Evolutionary conservation across 2,888 invertebrate species (phyloP).

Genomic region (Nymphalis c-album): DNA sequence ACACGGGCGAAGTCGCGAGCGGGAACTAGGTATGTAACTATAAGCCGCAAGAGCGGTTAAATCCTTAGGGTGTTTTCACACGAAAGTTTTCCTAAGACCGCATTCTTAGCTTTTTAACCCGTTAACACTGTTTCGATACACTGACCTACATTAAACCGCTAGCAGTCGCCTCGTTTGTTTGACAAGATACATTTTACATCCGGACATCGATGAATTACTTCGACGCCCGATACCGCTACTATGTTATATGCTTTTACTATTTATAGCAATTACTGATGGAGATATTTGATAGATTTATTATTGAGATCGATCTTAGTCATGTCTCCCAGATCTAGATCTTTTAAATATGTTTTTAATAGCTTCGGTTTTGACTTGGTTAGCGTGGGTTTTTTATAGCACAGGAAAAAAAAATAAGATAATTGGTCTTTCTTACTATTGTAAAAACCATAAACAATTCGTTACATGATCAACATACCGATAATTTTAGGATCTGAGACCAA

Average conservation of each 20-base stretch:
- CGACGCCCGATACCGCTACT: background rate
- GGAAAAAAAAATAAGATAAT: too few species aligned
- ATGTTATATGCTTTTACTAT: constrained; percentile 2
- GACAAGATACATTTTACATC: constrained; percentile 22
- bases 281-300: constrained; percentile 8
- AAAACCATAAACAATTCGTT: too few species aligned
- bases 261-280: constrained; percentile 8
- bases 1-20: too few species aligned
- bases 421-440: too few species aligned
- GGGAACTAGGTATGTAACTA: too few species aligned
- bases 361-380: too few species aligned
- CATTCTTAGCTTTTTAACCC: constrained; percentile 20
- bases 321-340: background rate
- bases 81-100: constrained; percentile 9
- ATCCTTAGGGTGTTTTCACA: background rate
- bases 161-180: constrained; percentile 11
- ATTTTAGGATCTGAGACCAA: too few species aligned
- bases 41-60: background rate
- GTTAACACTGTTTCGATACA: constrained; percentile 19
- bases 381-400: background rate
- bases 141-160: constrained; percentile 23
- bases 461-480: too few species aligned
- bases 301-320: constrained; percentile 4
- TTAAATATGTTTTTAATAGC: background rate
- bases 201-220: constrained; percentile 20